phyloP scores from a whole-genome alignment of 1,140 invertebrate species.

The Melitaea cinxia region DNA sequence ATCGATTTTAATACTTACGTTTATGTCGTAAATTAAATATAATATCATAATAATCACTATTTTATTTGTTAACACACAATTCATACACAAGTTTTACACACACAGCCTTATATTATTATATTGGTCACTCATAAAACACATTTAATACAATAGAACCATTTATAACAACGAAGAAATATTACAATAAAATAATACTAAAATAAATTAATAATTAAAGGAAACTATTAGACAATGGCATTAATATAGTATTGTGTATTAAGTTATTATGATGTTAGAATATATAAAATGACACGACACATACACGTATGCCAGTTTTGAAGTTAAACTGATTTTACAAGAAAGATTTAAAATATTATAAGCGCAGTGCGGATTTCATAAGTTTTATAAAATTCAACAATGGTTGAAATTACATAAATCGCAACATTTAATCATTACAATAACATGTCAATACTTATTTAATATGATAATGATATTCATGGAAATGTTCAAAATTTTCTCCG shows the following conservation, averaged over 20 bases:
- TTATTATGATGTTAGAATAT: constrained; percentile 5
- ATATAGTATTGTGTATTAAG: constrained; percentile 1
- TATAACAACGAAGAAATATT: constrained; percentile 6
- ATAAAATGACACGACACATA: background rate
- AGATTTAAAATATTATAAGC: too few species aligned
- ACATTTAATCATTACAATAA: background rate
- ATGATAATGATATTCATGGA: background rate
- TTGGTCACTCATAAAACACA: constrained; percentile 31
- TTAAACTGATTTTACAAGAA: too few species aligned
- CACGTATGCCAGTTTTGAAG: background rate
- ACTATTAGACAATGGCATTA: constrained; percentile 14
- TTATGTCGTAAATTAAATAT: constrained; percentile 12
- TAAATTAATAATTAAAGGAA: constrained; percentile 15
- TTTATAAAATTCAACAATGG: background rate
- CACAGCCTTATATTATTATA: constrained; percentile 41
- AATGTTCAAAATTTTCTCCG: background rate
- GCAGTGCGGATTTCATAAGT: background rate
- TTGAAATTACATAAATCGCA: background rate
- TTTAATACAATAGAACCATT: constrained; percentile 23
- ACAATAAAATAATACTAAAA: background rate
- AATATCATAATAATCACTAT: constrained; percentile 18
- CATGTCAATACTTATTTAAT: background rate
- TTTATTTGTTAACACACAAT: constrained; percentile 15
- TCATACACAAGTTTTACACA: constrained; percentile 29
- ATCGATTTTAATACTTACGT: background rate